These are phyloP conservation scores for Nicator chloris DNA, from an alignment of 2,113 vertebrate genomes.

Conservation along the genomic window DNA sequence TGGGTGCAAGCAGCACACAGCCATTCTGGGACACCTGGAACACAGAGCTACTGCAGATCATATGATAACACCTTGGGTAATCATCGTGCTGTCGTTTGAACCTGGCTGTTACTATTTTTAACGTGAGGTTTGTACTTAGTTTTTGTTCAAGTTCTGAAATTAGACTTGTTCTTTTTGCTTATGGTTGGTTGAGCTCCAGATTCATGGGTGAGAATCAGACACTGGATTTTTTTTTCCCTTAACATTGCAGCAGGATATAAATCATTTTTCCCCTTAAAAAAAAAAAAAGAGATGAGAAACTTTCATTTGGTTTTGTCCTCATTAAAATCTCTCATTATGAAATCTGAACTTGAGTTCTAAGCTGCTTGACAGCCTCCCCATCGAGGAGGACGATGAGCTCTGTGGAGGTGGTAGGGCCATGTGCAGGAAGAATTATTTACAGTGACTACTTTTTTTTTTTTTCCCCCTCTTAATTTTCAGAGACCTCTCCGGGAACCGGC, in stretches of 20 bases:
- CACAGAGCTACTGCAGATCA: background rate
- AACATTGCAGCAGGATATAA: background rate
- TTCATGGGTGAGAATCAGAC: background rate
- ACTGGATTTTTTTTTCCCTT: background rate
- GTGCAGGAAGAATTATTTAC: background rate
- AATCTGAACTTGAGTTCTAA: background rate
- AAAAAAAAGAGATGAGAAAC: background rate
- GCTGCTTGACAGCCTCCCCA: background rate
- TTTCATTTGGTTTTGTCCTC: background rate
- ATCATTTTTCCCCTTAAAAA: background rate
- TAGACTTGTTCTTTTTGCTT: background rate
- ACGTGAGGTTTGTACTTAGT: background rate
- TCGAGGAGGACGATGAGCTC: background rate
- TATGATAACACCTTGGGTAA: slow-evolving; percentile 16
- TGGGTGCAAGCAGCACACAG: background rate
- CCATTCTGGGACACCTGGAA: background rate
- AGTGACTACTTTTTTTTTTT: background rate
- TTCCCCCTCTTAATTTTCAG: slow-evolving; percentile 69
- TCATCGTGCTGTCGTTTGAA: background rate
- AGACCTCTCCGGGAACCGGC: slow-evolving; percentile 96
- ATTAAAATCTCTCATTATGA: slow-evolving; percentile 16
- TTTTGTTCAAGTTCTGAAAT: background rate
- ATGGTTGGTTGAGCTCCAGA: background rate
- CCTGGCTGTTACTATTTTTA: slow-evolving; percentile 27
- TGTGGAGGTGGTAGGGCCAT: background rate